Conservation (phyloP, 2,797 vertebrate genomes). For the Melanotaenia pygmaea region DNA sequence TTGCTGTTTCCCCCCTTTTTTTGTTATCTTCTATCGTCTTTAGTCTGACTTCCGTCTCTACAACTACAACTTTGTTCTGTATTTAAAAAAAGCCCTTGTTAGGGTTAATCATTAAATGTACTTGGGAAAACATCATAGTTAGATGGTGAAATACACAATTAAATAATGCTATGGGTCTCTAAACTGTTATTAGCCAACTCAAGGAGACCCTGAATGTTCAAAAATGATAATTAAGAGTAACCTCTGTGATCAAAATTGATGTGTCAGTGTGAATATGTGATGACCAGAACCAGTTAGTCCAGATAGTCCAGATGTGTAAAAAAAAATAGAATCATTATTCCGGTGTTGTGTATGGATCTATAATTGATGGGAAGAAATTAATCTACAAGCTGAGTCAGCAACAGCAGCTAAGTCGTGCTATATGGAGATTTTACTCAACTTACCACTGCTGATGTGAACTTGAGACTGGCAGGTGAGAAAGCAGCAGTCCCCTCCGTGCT, state of each 20-base stretch:
- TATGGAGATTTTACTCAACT: slow-evolving; percentile 70
- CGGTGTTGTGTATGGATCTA: neutral
- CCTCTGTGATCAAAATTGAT: neutral
- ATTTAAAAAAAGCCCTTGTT: neutral
- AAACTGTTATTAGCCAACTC: neutral
- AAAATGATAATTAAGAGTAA: neutral
- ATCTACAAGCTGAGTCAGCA: neutral
- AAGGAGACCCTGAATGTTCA: neutral
- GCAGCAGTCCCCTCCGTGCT: slow-evolving; percentile 91
- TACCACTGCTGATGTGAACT: slow-evolving; percentile 91
- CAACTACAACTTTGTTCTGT: neutral
- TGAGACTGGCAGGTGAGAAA: slow-evolving; percentile 92
- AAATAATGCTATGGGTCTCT: neutral
- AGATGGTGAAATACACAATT: neutral
- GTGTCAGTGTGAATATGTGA: neutral
- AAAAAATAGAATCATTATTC: neutral
- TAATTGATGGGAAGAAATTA: neutral
- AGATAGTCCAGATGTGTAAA: neutral
- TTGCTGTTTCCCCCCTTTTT: neutral
- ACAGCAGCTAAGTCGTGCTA: neutral
- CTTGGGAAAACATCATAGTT: neutral
- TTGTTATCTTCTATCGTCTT: neutral
- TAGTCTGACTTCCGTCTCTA: neutral
- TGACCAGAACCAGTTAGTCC: neutral
- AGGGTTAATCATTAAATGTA: neutral